Evolutionary conservation across 2,888 invertebrate genomes (phyloP).

Genomic region (Oligia strigilis): DNA sequence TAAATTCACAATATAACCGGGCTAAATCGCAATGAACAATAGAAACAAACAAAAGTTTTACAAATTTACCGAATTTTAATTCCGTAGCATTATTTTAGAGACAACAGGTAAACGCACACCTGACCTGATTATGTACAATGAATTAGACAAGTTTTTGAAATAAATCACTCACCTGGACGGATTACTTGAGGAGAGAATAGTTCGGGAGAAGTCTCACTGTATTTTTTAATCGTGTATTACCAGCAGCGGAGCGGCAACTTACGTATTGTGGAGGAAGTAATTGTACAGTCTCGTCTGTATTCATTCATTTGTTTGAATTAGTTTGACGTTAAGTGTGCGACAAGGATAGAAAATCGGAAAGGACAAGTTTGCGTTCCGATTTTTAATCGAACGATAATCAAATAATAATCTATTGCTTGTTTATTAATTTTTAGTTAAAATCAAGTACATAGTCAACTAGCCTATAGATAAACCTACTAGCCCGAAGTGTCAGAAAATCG

Average conservation of each 20-base stretch:
- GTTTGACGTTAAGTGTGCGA: conserved; percentile 69
- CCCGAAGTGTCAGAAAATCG: background rate
- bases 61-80: conserved; percentile 39
- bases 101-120: conserved; percentile 48
- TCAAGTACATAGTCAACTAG: background rate
- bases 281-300: conserved; percentile 45
- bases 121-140: conserved; percentile 38
- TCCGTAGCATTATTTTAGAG: conserved; percentile 53
- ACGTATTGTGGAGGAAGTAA: conserved; percentile 55
- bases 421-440: background rate
- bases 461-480: background rate
- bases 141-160: conserved; percentile 3
- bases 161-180: conserved; percentile 56
- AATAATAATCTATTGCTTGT: background rate
- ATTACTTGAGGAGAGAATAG: conserved; percentile 36
- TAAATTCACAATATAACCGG: conserved; percentile 50
- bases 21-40: conserved; percentile 49
- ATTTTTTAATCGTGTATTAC: conserved; percentile 46
- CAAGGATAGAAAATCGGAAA: conserved; percentile 50
- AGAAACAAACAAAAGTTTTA: conserved; percentile 51
- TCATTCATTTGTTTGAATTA: conserved; percentile 69
- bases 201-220: conserved; percentile 45
- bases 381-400: conserved; percentile 27
- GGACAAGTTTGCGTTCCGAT: conserved; percentile 48
- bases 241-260: conserved; percentile 72